Evolutionary conservation across 2,888 invertebrate species (phyloP).

Genomic region (Ennomos quercinarius): DNA sequence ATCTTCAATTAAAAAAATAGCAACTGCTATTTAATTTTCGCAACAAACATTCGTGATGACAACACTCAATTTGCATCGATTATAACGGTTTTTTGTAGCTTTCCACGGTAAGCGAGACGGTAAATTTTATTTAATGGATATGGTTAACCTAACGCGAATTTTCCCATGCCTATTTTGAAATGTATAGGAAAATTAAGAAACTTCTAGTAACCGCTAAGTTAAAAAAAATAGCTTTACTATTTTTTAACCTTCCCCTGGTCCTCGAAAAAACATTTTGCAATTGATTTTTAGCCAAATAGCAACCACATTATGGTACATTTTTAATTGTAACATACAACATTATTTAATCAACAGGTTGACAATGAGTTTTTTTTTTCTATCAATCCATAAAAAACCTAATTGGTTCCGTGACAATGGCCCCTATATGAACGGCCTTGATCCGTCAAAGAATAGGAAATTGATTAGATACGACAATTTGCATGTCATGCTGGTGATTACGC

Average conservation of each 20-base stretch:
- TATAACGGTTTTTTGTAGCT: conserved; percentile 5
- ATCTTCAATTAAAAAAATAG: conserved; percentile 4
- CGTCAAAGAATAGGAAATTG: conserved; percentile 22
- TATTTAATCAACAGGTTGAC: conserved; percentile 6
- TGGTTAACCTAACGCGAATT: too few relatives aligned
- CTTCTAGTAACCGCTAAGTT: too few relatives aligned
- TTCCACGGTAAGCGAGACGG: conserved; percentile 2
- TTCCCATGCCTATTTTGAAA: too few relatives aligned
- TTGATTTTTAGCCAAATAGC: too few relatives aligned
- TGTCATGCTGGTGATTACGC: conserved; percentile 12
- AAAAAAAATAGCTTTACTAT: too few relatives aligned
- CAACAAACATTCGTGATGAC: conserved; percentile 18
- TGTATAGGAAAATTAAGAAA: too few relatives aligned
- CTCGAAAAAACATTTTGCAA: too few relatives aligned
- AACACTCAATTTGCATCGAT: conserved; percentile 17
- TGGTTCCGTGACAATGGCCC: conserved; percentile 25
- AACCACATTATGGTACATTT: too few relatives aligned
- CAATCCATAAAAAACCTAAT: conserved; percentile 17
- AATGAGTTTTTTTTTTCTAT: conserved; percentile 18
- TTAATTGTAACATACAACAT: too few relatives aligned
- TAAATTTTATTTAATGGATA: conserved; percentile 1
- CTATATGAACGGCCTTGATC: conserved; percentile 19
- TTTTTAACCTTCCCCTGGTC: too few relatives aligned
- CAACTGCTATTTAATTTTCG: conserved; percentile 12
- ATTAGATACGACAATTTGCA: conserved; percentile 16